A percentile compares a stretch with the other conserved stretches of the same genome.
These are phyloP conservation scores for Tachyglossus aculeatus DNA, from an alignment of 2,797 vertebrate genomes.

Conservation along the genomic window DNA sequence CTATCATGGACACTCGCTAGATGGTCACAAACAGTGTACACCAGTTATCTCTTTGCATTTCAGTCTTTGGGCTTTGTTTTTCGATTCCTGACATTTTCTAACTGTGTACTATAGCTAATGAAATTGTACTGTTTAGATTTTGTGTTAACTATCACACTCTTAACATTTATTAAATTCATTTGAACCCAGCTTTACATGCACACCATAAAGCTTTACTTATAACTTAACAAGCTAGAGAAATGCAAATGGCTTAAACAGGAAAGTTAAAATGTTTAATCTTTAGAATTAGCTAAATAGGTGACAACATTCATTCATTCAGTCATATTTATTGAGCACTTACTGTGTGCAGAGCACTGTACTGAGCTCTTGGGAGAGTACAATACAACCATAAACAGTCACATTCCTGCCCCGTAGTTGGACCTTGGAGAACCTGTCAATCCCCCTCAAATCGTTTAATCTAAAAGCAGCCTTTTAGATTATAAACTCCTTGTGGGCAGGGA, in stretches of 20 bases:
- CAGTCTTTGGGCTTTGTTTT: not conserved
- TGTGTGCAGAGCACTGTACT: no score
- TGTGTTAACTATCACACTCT: not conserved
- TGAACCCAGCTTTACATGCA: not conserved
- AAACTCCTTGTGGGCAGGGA: no score
- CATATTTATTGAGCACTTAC: no score
- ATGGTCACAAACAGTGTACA: conserved; percentile 1
- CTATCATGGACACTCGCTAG: conserved; percentile 18
- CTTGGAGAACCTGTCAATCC: no score
- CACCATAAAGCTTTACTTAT: not conserved
- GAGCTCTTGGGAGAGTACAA: no score
- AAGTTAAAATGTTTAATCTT: not conserved
- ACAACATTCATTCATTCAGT: no score
- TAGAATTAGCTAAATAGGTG: not conserved
- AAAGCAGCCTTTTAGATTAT: no score
- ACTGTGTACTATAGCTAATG: not conserved
- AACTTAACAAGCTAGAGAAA: not conserved
- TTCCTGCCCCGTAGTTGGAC: no score
- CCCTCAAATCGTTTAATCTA: no score
- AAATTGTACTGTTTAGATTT: conserved; percentile 5
- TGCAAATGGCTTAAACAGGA: conserved; percentile 4
- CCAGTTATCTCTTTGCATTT: not conserved
- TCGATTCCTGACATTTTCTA: not conserved
- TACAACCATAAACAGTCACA: no score
- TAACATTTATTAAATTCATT: not conserved